Percentiles rank a stretch among this genome's conserved stretches.
phyloP scores from a whole-genome alignment of 1,140 invertebrate genomes.

The Zophobas morio region DNA sequence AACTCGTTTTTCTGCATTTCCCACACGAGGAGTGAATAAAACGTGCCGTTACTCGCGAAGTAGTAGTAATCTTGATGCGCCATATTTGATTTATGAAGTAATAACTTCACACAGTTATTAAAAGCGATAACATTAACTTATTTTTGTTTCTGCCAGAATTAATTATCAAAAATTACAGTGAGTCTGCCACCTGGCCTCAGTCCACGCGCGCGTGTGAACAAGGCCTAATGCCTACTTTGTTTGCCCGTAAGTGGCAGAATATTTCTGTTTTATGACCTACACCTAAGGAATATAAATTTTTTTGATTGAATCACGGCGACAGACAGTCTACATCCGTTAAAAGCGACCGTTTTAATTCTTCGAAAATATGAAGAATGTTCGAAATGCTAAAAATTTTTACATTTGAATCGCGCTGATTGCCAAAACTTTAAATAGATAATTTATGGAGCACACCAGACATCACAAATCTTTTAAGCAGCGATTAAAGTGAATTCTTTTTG shows the following conservation, averaged over 20 bases:
- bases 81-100: slow-evolving; percentile 10
- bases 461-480: slow-evolving; percentile 7
- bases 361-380: not conserved
- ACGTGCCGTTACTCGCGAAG: slow-evolving; percentile 16
- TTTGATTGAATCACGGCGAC: slow-evolving; percentile 12
- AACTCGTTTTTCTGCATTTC: not conserved
- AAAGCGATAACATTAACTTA: slow-evolving; percentile 15
- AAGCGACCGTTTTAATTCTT: not conserved
- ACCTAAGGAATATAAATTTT: slow-evolving; percentile 2
- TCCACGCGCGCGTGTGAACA: not conserved
- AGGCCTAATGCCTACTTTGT: not conserved
- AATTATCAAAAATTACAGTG: slow-evolving; percentile 5
- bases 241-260: not conserved
- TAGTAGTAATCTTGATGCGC: slow-evolving; percentile 3
- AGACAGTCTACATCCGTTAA: slow-evolving; percentile 35
- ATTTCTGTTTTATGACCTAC: not conserved
- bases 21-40: slow-evolving; percentile 2
- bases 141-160: slow-evolving; percentile 20
- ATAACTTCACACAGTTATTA: slow-evolving; percentile 16
- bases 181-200: not conserved
- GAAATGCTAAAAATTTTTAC: slow-evolving; percentile 18
- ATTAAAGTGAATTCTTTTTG: slow-evolving; percentile 14
- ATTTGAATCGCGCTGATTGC: slow-evolving; percentile 13
- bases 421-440: slow-evolving; percentile 35
- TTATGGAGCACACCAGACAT: slow-evolving; percentile 13